Percentiles rank a stretch among this genome's conserved stretches.
Conservation (phyloP, 2,888 invertebrate genomes). For the Tholera decimalis region DNA sequence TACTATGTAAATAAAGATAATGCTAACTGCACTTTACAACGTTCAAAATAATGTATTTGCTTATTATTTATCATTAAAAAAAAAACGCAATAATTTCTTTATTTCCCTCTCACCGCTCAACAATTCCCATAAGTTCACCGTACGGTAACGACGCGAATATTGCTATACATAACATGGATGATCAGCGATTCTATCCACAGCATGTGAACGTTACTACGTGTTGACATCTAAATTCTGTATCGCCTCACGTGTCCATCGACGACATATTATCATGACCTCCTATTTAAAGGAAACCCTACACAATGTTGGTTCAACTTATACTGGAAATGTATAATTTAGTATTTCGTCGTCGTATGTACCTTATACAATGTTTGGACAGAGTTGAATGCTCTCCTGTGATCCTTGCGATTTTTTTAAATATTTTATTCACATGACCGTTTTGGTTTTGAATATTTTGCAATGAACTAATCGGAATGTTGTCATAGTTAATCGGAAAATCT, state of each 20-base stretch:
- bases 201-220: slow-evolving; percentile 77
- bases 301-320: background rate
- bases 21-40: background rate
- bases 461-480: slow-evolving; percentile 43
- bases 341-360: slow-evolving; percentile 15
- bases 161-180: slow-evolving; percentile 65
- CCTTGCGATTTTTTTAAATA: slow-evolving; percentile 57
- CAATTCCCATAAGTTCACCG: slow-evolving; percentile 32
- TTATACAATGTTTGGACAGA: slow-evolving; percentile 59
- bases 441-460: slow-evolving; percentile 52
- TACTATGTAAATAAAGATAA: no score
- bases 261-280: slow-evolving; percentile 10
- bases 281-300: background rate
- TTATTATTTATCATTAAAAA: background rate
- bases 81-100: slow-evolving; percentile 25
- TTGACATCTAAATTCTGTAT: slow-evolving; percentile 70
- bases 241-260: slow-evolving; percentile 62
- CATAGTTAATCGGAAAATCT: slow-evolving; percentile 16
- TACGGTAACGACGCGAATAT: slow-evolving; percentile 56
- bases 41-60: background rate
- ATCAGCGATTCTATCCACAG: slow-evolving; percentile 75
- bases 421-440: slow-evolving; percentile 62
- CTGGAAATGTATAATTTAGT: slow-evolving; percentile 9
- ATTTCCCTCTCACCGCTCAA: slow-evolving; percentile 36
- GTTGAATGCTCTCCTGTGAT: slow-evolving; percentile 67